phyloP scores from a whole-genome alignment of 2,888 invertebrate genomes.

The Drosophila histrio region DNA sequence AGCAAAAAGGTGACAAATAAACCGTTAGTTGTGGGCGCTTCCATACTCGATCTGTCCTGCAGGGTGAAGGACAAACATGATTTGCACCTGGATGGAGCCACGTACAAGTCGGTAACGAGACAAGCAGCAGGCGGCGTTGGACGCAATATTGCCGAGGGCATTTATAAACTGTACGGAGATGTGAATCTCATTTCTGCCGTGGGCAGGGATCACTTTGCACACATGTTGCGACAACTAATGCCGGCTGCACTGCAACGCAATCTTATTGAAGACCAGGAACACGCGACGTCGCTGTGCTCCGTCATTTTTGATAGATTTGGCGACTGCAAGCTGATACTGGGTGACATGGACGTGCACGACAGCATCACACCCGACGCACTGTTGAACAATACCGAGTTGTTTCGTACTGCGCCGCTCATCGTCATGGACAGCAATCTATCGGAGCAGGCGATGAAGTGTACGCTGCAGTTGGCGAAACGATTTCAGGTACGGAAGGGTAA shows the following conservation, averaged over 20 bases:
- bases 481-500: too few species aligned
- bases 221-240: conserved; percentile 81
- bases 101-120: conserved; percentile 88
- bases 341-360: conserved; percentile 92
- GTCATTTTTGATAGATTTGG: conserved; percentile 90
- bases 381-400: conserved; percentile 85
- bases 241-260: conserved; percentile 77
- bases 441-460: conserved; percentile 87
- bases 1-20: too few species aligned
- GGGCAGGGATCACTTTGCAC: conserved; percentile 88
- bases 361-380: conserved; percentile 89
- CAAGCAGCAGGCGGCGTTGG: conserved; percentile 95
- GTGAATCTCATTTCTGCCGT: conserved; percentile 90
- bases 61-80: conserved; percentile 86
- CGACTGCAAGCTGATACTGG: conserved; percentile 91
- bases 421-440: conserved; percentile 94
- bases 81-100: conserved; percentile 91
- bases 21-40: conserved; percentile 90
- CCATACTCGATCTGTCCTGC: conserved; percentile 90
- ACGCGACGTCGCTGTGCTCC: conserved; percentile 89
- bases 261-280: conserved; percentile 61
- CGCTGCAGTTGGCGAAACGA: conserved; percentile 87
- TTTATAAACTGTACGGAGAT: conserved; percentile 88
- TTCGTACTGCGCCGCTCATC: conserved; percentile 89
- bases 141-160: conserved; percentile 94